phyloP scores from a whole-genome alignment of 2,113 vertebrate genomes.

The Passer montanus region DNA sequence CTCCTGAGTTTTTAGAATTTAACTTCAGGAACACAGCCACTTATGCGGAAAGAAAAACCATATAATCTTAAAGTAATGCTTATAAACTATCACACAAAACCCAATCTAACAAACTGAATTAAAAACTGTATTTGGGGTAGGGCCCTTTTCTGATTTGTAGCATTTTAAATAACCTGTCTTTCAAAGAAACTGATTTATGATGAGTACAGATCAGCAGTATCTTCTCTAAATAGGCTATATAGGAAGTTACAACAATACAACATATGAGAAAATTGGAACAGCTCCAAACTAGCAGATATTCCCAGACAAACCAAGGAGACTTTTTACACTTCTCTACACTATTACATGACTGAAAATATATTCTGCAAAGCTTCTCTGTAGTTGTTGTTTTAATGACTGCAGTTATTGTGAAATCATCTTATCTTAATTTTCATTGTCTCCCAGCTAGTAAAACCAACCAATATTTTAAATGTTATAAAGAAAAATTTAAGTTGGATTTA shows the following conservation, averaged over 20 bases:
- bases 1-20: background rate
- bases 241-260: background rate
- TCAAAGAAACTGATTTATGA: background rate
- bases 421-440: background rate
- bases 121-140: background rate
- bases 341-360: background rate
- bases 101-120: background rate
- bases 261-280: background rate
- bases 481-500: background rate
- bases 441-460: background rate
- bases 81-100: background rate
- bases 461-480: background rate
- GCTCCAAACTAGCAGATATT: background rate
- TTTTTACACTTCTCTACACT: background rate
- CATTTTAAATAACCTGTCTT: background rate
- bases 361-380: background rate
- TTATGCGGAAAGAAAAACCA: background rate
- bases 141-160: background rate
- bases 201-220: background rate
- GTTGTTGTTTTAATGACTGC: background rate
- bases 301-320: background rate
- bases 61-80: background rate
- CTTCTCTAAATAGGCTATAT: background rate
- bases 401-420: background rate
- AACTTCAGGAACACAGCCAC: background rate